Conservation (phyloP, 2,888 invertebrate genomes). For the Malthinus flaveolus region DNA sequence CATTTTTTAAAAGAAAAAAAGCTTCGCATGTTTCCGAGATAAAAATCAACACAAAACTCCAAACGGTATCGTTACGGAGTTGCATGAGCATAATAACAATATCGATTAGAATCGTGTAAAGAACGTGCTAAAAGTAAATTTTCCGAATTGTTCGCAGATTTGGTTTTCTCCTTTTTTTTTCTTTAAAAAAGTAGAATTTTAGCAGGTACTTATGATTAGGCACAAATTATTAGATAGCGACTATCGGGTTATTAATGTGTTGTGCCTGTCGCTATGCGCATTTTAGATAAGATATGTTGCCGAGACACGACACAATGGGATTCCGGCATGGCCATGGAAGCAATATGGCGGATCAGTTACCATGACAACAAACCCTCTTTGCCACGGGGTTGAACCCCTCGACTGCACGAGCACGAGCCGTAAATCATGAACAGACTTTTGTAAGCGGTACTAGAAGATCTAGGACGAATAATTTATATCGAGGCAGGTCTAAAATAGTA, state of each 20-base stretch:
- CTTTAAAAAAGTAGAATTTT: constrained; percentile 10
- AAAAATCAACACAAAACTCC: background rate
- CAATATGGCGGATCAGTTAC: constrained; percentile 49
- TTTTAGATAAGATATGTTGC: constrained; percentile 43
- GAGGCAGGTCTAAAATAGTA: constrained; percentile 25
- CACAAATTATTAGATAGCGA: constrained; percentile 32
- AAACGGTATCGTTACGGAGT: constrained; percentile 4
- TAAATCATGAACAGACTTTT: constrained; percentile 37
- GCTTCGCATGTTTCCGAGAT: constrained; percentile 2
- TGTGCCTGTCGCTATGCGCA: constrained; percentile 41
- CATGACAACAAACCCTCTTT: constrained; percentile 44
- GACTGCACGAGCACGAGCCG: constrained; percentile 32
- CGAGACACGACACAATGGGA: constrained; percentile 41
- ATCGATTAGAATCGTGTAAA: constrained; percentile 16
- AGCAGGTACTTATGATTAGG: constrained; percentile 32
- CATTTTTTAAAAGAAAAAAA: constrained; percentile 4
- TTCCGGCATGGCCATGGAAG: constrained; percentile 36
- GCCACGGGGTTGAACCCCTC: constrained; percentile 46
- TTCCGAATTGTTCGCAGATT: constrained; percentile 10
- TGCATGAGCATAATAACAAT: constrained; percentile 5
- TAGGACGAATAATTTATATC: constrained; percentile 31
- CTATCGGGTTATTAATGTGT: constrained; percentile 43
- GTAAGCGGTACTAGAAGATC: constrained; percentile 26
- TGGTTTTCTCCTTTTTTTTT: constrained; percentile 11
- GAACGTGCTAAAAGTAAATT: constrained; percentile 17